A percentile compares a stretch with the other conserved stretches of the same genome.
phyloP scores from a whole-genome alignment of 2,113 vertebrate genomes.

The Gracilinanus agilis region DNA sequence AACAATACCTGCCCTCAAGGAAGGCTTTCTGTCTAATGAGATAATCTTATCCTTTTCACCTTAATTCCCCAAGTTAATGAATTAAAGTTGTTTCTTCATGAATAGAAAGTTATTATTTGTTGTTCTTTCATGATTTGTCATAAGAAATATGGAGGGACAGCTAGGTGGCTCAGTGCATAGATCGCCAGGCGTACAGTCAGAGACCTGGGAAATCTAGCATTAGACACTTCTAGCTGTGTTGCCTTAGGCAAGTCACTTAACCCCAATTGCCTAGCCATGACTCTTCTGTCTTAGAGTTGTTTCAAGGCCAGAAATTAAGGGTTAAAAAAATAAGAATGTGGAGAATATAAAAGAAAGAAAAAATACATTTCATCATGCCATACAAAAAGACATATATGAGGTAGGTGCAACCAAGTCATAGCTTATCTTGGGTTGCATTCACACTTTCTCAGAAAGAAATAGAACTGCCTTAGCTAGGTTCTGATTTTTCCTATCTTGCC shows the following conservation, averaged over 20 bases:
- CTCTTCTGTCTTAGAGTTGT: no score
- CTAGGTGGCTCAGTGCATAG: no score
- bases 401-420: not conserved
- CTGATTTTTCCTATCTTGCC: slow-evolving; percentile 7
- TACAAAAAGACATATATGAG: not conserved
- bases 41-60: not conserved
- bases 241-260: no score
- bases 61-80: not conserved
- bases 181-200: no score
- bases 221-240: no score
- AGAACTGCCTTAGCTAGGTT: not conserved
- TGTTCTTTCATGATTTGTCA: not conserved
- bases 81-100: not conserved
- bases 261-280: no score
- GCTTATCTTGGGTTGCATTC: not conserved
- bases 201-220: no score
- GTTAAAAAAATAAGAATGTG: not conserved
- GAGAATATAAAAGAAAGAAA: not conserved
- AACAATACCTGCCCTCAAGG: not conserved
- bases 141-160: not conserved
- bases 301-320: no score
- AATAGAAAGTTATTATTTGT: not conserved
- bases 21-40: not conserved
- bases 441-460: not conserved
- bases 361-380: not conserved